A percentile compares a stretch with the other conserved stretches of the same genome.
phyloP scores from a whole-genome alignment of 2,113 vertebrate species.

The Pedionomus torquatus region DNA sequence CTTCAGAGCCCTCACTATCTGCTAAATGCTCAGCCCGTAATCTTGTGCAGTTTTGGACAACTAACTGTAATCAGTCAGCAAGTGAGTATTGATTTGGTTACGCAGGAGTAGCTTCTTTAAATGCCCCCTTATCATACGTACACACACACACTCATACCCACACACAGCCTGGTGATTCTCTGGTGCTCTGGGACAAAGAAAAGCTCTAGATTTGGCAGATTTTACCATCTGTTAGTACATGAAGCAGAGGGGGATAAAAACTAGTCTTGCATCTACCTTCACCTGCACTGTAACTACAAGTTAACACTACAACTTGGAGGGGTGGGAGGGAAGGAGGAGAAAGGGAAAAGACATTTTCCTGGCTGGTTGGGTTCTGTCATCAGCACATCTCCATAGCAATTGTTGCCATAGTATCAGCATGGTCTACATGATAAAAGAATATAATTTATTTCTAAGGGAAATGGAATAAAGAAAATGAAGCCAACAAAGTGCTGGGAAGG shows the following conservation, averaged over 20 bases:
- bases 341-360: not conserved
- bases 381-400: conserved; percentile 39
- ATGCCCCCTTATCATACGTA: rapidly evolving
- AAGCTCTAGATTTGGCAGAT: not conserved
- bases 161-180: not conserved
- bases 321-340: not conserved
- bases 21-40: not conserved
- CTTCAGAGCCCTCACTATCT: not conserved
- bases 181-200: not conserved
- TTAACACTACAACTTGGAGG: not conserved
- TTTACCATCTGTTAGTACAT: not conserved
- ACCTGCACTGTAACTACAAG: not conserved
- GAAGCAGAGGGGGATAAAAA: not conserved
- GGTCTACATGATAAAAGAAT: not conserved
- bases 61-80: not conserved
- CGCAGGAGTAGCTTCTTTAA: not conserved
- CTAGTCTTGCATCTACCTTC: not conserved
- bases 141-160: not conserved
- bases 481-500: not conserved
- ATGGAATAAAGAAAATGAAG: not conserved
- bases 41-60: not conserved
- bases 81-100: not conserved
- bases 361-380: not conserved
- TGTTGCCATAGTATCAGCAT: conserved; percentile 11
- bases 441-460: not conserved